phyloP scores from a whole-genome alignment of 2,888 invertebrate genomes.

The Platerodrilus igneus region DNA sequence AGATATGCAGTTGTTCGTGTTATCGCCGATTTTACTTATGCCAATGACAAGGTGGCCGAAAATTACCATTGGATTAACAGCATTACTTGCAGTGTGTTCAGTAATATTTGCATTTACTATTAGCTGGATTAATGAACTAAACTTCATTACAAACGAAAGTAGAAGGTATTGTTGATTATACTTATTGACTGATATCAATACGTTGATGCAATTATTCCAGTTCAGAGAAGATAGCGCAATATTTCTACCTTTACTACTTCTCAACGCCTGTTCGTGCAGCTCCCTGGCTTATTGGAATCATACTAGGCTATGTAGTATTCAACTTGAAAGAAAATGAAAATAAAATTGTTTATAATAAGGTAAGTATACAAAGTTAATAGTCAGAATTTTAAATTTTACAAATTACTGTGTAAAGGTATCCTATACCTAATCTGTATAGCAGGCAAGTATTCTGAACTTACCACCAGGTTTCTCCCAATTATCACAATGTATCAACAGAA shows the following conservation, averaged over 20 bases:
- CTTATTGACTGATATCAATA: too few relatives aligned
- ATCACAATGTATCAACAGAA: too few relatives aligned
- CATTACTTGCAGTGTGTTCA: neutral
- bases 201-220: too few relatives aligned
- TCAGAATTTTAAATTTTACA: too few relatives aligned
- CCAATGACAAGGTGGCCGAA: constrained; percentile 2
- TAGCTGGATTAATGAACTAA: neutral
- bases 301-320: constrained; percentile 34
- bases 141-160: too few relatives aligned
- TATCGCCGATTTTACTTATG: constrained; percentile 45
- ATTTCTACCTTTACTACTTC: constrained; percentile 35
- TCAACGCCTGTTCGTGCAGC: constrained; percentile 35
- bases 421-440: too few relatives aligned
- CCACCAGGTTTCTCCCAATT: too few relatives aligned
- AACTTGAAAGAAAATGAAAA: constrained; percentile 17
- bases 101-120: neutral
- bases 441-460: too few relatives aligned
- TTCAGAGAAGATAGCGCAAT: too few relatives aligned
- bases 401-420: too few relatives aligned
- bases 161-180: too few relatives aligned
- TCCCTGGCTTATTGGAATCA: constrained; percentile 37
- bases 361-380: too few relatives aligned
- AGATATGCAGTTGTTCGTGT: constrained; percentile 55
- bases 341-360: constrained; percentile 1
- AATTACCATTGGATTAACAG: neutral